Percentiles rank a stretch among this genome's conserved stretches.
Conservation (phyloP, 2,888 invertebrate species). For the Caenorhabditis sp. region DNA sequence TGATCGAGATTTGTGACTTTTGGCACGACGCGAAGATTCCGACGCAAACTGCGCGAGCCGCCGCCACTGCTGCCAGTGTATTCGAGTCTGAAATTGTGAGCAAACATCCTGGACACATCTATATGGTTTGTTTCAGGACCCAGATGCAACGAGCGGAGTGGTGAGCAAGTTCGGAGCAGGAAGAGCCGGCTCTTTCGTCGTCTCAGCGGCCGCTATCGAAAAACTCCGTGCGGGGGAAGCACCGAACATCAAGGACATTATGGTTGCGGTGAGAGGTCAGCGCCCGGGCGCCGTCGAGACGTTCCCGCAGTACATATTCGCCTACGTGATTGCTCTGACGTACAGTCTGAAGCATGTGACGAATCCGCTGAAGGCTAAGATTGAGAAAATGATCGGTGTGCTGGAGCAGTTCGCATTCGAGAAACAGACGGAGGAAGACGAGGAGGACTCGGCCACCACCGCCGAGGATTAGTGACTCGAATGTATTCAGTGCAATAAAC, state of each 20-base stretch:
- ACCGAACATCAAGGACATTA: constrained; percentile 24
- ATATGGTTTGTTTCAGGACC: constrained; percentile 16
- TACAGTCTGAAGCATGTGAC: constrained; percentile 20
- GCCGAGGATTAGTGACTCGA: too few relatives aligned
- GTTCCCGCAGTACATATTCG: constrained; percentile 23
- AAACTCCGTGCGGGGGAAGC: constrained; percentile 13
- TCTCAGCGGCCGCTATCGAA: constrained; percentile 31
- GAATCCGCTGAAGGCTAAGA: constrained; percentile 19
- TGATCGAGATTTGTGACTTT: constrained; percentile 49
- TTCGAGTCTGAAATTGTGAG: constrained; percentile 49
- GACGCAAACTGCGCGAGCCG: neutral
- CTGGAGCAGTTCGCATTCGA: constrained; percentile 26
- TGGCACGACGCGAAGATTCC: constrained; percentile 41
- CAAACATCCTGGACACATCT: neutral
- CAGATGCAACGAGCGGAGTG: constrained; percentile 23
- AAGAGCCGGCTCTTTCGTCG: constrained; percentile 30
- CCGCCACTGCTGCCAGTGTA: constrained; percentile 19
- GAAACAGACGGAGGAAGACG: constrained; percentile 27
- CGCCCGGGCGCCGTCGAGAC: constrained; percentile 36
- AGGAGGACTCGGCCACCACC: neutral
- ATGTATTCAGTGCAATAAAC: too few relatives aligned
- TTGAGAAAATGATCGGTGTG: constrained; percentile 9
- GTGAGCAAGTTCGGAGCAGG: constrained; percentile 41
- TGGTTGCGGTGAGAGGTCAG: neutral
- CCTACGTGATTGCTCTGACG: constrained; percentile 4